These are phyloP conservation scores for Lordiphosa clarofinis DNA, from an alignment of 1,140 invertebrate genomes.

Conservation along the genomic window DNA sequence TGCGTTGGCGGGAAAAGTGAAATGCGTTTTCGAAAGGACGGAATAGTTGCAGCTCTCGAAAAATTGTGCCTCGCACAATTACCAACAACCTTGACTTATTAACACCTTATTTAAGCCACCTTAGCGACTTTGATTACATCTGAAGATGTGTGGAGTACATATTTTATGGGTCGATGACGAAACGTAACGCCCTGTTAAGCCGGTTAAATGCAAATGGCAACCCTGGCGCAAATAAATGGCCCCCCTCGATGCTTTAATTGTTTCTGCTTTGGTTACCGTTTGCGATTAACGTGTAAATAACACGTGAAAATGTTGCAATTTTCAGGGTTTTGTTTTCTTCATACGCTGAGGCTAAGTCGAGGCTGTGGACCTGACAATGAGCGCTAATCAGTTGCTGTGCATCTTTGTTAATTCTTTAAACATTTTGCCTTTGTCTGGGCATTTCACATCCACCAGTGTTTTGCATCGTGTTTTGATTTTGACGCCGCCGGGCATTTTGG, in stretches of 20 bases:
- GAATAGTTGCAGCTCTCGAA: neutral
- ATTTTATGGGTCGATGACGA: slow-evolving; percentile 57
- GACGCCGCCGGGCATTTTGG: slow-evolving; percentile 12
- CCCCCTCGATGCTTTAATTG: slow-evolving; percentile 14
- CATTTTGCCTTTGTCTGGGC: slow-evolving; percentile 46
- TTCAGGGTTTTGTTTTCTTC: slow-evolving; percentile 29
- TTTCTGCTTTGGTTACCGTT: slow-evolving; percentile 64
- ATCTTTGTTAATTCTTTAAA: slow-evolving; percentile 42
- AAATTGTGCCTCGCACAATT: slow-evolving; percentile 26
- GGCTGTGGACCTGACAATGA: slow-evolving; percentile 52
- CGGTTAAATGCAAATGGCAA: slow-evolving; percentile 66
- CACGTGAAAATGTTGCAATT: slow-evolving; percentile 72
- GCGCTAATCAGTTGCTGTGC: slow-evolving; percentile 50
- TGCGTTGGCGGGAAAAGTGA: slow-evolving; percentile 43
- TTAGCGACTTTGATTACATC: slow-evolving; percentile 21
- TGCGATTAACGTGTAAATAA: slow-evolving; percentile 57
- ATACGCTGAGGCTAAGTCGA: slow-evolving; percentile 18
- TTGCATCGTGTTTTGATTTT: slow-evolving; percentile 32
- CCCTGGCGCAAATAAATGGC: slow-evolving; percentile 67
- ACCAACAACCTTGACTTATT: slow-evolving; percentile 65
- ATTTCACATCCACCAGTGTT: slow-evolving; percentile 31
- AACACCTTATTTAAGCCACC: slow-evolving; percentile 37
- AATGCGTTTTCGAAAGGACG: slow-evolving; percentile 8
- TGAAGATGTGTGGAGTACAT: slow-evolving; percentile 16
- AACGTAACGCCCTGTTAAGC: slow-evolving; percentile 75